Percentiles rank a stretch among this genome's conserved stretches.
Evolutionary conservation across 2,888 invertebrate genomes (phyloP).

Genomic region (Chouioia cunea): DNA sequence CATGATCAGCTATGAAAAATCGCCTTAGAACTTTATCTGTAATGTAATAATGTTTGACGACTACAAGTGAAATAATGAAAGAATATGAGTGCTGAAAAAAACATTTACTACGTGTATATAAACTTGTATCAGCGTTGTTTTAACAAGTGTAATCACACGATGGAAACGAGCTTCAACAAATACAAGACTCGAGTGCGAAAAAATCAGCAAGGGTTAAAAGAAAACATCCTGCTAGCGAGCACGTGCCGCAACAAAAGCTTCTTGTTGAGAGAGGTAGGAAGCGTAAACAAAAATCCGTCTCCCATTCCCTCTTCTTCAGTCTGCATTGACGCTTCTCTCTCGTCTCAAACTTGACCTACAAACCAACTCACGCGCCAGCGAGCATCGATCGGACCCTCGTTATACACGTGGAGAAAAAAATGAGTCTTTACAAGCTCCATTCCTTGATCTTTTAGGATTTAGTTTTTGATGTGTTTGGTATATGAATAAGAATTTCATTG

Average conservation of each 20-base stretch:
- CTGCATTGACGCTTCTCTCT: conserved; percentile 35
- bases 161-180: no score
- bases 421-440: neutral
- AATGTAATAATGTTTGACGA: no score
- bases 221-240: conserved; percentile 23
- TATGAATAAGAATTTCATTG: no score
- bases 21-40: no score
- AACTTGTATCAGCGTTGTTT: no score
- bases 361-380: conserved; percentile 23
- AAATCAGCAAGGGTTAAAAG: conserved; percentile 30
- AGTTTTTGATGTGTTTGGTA: no score
- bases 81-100: neutral
- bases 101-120: neutral
- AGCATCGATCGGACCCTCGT: conserved; percentile 29
- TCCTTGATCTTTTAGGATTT: neutral
- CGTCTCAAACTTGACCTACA: conserved; percentile 49
- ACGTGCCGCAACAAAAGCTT: neutral
- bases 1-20: no score
- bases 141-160: no score
- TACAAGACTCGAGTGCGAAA: neutral
- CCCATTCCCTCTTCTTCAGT: neutral
- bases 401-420: neutral
- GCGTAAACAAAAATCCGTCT: neutral
- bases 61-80: neutral
- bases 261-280: neutral